These are phyloP conservation scores for Pyrocephalus nanus DNA, from an alignment of 2,797 vertebrate genomes.

Conservation along the genomic window DNA sequence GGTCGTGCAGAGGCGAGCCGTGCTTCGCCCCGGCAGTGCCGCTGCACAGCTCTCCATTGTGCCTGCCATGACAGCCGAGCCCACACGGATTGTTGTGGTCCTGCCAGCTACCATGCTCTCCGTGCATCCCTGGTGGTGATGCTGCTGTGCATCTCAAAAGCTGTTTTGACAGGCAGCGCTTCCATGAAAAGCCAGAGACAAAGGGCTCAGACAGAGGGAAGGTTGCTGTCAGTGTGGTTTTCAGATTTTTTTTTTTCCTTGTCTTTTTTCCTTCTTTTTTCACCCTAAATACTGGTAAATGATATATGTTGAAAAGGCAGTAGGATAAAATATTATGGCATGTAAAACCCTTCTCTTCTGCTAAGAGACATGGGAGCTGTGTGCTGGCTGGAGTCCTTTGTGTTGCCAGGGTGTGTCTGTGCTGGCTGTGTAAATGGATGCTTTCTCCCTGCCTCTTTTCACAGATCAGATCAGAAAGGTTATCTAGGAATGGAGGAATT, in stretches of 20 bases:
- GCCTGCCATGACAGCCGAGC: conserved; percentile 35
- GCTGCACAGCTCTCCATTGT: conserved; percentile 20
- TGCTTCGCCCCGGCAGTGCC: background rate
- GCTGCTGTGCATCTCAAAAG: conserved; percentile 42
- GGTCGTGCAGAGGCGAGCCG: background rate
- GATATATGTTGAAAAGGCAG: background rate
- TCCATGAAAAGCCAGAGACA: conserved; percentile 60
- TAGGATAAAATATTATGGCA: background rate
- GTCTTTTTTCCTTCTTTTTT: fast-evolving
- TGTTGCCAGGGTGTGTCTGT: conserved; percentile 52
- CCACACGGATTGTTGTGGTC: conserved; percentile 41
- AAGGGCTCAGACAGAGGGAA: conserved; percentile 25
- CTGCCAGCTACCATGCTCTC: background rate
- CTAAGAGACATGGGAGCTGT: background rate
- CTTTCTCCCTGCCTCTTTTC: conserved; percentile 9
- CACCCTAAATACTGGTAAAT: background rate
- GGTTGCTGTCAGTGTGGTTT: background rate
- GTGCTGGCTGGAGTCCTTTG: conserved; percentile 24
- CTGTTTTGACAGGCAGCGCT: conserved; percentile 30
- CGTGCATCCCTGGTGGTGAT: conserved; percentile 12
- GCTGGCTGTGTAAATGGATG: conserved; percentile 20
- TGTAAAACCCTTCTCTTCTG: background rate
- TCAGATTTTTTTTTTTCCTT: background rate
- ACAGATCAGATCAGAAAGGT: background rate
- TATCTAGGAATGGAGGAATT: conserved; percentile 2